phyloP scores from a whole-genome alignment of 2,797 vertebrate genomes.

The Poecilia velifera region DNA sequence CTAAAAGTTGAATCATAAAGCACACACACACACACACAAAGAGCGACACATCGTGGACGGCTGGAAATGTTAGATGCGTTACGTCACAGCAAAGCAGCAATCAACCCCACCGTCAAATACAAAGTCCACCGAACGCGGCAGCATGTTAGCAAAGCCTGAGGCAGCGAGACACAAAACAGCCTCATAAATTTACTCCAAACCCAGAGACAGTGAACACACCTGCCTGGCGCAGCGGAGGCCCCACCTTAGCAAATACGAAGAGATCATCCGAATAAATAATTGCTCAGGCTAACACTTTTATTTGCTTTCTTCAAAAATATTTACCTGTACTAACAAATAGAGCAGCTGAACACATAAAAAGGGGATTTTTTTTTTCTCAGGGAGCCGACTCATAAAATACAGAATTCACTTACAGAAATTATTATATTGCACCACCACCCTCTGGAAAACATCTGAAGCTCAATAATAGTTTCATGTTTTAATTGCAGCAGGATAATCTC shows the following conservation, averaged over 20 bases:
- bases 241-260: slow-evolving; percentile 18
- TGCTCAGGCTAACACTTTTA: slow-evolving; percentile 7
- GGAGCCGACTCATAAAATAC: neutral
- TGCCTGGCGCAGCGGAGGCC: neutral
- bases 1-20: neutral
- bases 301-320: slow-evolving; percentile 27
- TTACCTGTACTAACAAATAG: slow-evolving; percentile 23
- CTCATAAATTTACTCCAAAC: neutral
- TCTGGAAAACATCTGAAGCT: neutral
- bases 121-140: slow-evolving; percentile 22
- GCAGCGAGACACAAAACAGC: slow-evolving; percentile 8
- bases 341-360: slow-evolving; percentile 8
- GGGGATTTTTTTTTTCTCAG: neutral
- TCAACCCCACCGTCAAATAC: slow-evolving; percentile 12
- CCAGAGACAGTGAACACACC: slow-evolving; percentile 17
- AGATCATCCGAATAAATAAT: slow-evolving; percentile 30
- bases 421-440: neutral
- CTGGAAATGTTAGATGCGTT: slow-evolving; percentile 14
- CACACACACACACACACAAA: neutral
- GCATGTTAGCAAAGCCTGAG: neutral
- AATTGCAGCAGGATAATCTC: neutral
- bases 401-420: neutral
- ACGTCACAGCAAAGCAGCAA: slow-evolving; percentile 11
- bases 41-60: neutral
- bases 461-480: neutral